phyloP scores from a whole-genome alignment of 2,113 vertebrate species.

The Caracal caracal region DNA sequence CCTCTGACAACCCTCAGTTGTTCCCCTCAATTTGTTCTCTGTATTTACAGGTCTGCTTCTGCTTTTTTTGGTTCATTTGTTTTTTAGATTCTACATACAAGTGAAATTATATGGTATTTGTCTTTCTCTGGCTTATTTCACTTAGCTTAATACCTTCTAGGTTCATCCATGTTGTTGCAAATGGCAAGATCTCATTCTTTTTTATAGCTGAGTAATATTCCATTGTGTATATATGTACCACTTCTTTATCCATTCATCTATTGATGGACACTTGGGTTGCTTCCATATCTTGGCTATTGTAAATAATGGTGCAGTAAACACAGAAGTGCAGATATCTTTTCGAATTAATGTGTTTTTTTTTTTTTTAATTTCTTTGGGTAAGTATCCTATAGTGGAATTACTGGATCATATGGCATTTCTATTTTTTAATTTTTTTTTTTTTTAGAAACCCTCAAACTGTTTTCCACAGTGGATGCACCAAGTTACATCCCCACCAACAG shows the following conservation, averaged over 20 bases:
- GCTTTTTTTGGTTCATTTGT: neutral
- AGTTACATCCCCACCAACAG: neutral
- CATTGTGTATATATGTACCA: neutral
- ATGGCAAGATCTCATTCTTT: neutral
- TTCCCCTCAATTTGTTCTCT: neutral
- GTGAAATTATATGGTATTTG: neutral
- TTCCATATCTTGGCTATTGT: neutral
- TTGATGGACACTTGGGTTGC: neutral
- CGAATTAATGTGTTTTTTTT: neutral
- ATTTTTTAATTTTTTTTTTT: neutral
- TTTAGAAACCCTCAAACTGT: neutral
- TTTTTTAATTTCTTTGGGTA: neutral
- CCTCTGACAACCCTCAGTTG: neutral
- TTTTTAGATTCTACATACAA: neutral
- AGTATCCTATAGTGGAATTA: neutral
- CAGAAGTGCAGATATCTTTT: neutral
- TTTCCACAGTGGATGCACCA: neutral
- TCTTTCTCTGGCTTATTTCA: neutral
- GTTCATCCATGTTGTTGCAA: neutral
- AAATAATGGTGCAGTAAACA: neutral
- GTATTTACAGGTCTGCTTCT: neutral
- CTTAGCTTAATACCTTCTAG: neutral
- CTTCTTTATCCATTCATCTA: neutral
- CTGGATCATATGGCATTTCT: neutral
- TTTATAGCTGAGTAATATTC: neutral